These are phyloP conservation scores for Xiphias gladius DNA, from an alignment of 2,113 vertebrate genomes.

Conservation along the genomic window DNA sequence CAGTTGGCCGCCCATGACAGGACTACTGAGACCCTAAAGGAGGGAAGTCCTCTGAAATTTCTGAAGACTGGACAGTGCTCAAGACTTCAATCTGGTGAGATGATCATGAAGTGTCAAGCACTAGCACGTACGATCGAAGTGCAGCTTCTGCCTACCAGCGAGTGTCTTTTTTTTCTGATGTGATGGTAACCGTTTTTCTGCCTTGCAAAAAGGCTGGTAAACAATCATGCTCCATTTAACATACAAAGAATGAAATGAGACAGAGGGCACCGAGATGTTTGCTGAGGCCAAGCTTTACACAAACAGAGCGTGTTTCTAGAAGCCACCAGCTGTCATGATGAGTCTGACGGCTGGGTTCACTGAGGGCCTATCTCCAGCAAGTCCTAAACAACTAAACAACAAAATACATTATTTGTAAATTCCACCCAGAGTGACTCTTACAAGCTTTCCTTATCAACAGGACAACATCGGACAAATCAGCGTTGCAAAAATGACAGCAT, in stretches of 20 bases:
- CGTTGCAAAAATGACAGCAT: not conserved
- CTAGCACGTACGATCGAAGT: not conserved
- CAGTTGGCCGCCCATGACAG: conserved; percentile 65
- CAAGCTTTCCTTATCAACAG: not conserved
- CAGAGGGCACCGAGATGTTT: not conserved
- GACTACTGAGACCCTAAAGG: conserved; percentile 43
- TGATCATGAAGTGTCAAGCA: not conserved
- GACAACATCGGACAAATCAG: not conserved
- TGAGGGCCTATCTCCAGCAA: not conserved
- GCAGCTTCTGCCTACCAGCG: not conserved
- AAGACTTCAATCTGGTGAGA: not conserved
- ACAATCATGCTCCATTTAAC: conserved; percentile 75
- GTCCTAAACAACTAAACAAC: not conserved
- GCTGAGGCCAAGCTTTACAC: conserved; percentile 29
- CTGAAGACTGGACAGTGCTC: not conserved
- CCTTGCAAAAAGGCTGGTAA: conserved; percentile 51
- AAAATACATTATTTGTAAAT: not conserved
- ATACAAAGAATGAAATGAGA: conserved; percentile 54
- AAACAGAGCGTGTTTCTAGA: conserved; percentile 31
- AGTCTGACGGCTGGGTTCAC: conserved; percentile 23
- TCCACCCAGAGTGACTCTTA: too few species aligned
- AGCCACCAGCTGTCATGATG: conserved; percentile 32
- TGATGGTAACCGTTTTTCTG: conserved; percentile 50
- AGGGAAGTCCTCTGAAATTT: conserved; percentile 10
- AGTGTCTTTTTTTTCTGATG: conserved; percentile 31